Base-by-base conservation (phyloP, 2,797 vertebrate species). In the Glyptemys insculpta region DNA sequence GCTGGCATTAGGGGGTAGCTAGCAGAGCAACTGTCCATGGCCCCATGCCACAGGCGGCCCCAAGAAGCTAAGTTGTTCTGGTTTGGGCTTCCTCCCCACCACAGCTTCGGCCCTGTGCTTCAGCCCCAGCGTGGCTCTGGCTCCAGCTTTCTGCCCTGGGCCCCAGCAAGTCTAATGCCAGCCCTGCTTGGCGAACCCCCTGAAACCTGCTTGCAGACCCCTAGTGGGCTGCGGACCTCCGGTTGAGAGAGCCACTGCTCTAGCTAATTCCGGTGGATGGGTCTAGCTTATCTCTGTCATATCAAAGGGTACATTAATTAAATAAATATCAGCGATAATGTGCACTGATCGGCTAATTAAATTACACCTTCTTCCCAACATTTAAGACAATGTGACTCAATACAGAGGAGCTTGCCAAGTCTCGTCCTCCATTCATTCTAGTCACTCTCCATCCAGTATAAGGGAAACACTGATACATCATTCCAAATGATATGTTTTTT, bases 401-500 rank as follows among this genome's bases (percentile, higher is more conserved):
- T 74, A 86, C 52, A 37, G 74, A 91, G 47, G 27, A 49, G 59
- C 21, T 85, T 90, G 89, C 82, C 91, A 88, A 86, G 41, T 56
- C 56, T 74, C 88, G 2, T 62, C 56, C 57, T 91, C 81, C 88
- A 91, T 47, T 84, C 89, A 86, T 91, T n/a, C 62, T 52, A 83
- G 85, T 79, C 72, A 88, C 74, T 59, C 37, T 52, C 23, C 56
- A 79, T 52, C 23, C 56, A 79, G 29, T 15, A 34, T 74, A 83
- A 10, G 91, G 47, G 62, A 16, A 83, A 94, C 1, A 79, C 12
- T 91, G 65, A 57, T 65, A 82, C 29, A 31, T 85, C 91, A 92
- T 96, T 95, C 83, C 81, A 90, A 7, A 82, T 6, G 2, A 91
- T 81, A 68, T 21, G 68, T 65, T 95, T 85, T 92, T 82, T 96